phyloP scores from a whole-genome alignment of 2,888 invertebrate species.

The Calliphora vomitoria region DNA sequence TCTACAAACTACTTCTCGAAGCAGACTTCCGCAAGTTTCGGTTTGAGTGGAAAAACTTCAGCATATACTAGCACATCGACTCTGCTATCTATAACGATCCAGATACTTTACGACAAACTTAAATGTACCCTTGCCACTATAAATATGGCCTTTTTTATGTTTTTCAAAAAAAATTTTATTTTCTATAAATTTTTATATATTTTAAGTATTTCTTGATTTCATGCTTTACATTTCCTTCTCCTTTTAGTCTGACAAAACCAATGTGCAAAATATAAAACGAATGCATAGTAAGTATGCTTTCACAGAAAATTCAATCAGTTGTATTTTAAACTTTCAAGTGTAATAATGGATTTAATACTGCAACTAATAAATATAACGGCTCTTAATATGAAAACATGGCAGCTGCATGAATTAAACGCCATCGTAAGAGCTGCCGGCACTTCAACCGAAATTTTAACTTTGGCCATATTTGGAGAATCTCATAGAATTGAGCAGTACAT shows the following conservation, averaged over 20 bases:
- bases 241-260: not conserved
- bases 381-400: constrained; percentile 52
- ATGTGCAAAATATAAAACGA: not conserved
- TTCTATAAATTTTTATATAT: too few relatives aligned
- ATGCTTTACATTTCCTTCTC: too few relatives aligned
- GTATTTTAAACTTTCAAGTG: not conserved
- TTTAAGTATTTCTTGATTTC: too few relatives aligned
- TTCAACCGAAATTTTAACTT: constrained; percentile 67
- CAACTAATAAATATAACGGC: constrained; percentile 23
- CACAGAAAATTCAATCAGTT: constrained; percentile 12
- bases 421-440: constrained; percentile 70
- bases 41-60: too few relatives aligned
- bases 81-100: too few relatives aligned
- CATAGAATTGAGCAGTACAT: constrained; percentile 74
- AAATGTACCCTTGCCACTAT: too few relatives aligned
- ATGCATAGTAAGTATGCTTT: not conserved
- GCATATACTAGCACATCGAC: too few relatives aligned
- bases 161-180: too few relatives aligned
- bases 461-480: constrained; percentile 75
- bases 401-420: constrained; percentile 68
- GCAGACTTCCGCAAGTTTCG: too few relatives aligned
- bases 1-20: too few relatives aligned
- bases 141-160: too few relatives aligned
- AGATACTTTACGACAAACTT: too few relatives aligned
- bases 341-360: constrained; percentile 42